Conservation (phyloP, 2,113 vertebrate genomes). For the Mesoclemmys tuberculata region DNA sequence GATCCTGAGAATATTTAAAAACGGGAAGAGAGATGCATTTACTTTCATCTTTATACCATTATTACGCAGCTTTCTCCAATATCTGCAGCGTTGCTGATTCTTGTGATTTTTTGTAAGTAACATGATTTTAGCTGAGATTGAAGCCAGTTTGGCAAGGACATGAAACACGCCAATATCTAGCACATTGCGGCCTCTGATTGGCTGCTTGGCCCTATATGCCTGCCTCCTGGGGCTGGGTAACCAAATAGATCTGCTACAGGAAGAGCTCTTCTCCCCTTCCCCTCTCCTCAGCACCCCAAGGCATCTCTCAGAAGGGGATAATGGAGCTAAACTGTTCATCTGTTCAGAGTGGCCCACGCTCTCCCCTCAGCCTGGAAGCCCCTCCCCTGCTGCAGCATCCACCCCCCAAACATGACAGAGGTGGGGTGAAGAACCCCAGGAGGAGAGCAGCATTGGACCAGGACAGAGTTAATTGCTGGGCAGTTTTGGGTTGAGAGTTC, state of each 20-base stretch:
- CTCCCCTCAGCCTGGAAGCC: background rate
- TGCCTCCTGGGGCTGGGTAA: too few species aligned
- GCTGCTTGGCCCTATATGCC: too few species aligned
- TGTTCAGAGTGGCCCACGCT: background rate
- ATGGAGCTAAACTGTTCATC: too few species aligned
- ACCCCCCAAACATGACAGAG: too few species aligned
- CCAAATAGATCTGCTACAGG: too few species aligned
- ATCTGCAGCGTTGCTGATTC: background rate
- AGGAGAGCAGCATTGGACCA: background rate
- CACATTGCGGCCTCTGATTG: too few species aligned
- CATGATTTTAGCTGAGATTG: background rate
- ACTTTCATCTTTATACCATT: background rate
- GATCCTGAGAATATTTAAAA: rapidly evolving
- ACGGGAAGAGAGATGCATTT: background rate
- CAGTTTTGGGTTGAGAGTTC: background rate
- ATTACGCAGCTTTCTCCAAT: background rate
- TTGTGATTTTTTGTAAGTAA: background rate
- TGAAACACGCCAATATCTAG: too few species aligned
- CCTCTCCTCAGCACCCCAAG: too few species aligned
- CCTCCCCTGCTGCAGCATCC: background rate
- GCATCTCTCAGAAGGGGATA: too few species aligned
- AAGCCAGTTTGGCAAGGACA: background rate
- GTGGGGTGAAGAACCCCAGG: background rate
- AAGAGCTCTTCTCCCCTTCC: too few species aligned
- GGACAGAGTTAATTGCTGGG: background rate